Evolutionary conservation across 2,113 vertebrate species (phyloP), one percentile per base, ranked within the genome.

Genomic region (Pelecanus crispus): DNA sequence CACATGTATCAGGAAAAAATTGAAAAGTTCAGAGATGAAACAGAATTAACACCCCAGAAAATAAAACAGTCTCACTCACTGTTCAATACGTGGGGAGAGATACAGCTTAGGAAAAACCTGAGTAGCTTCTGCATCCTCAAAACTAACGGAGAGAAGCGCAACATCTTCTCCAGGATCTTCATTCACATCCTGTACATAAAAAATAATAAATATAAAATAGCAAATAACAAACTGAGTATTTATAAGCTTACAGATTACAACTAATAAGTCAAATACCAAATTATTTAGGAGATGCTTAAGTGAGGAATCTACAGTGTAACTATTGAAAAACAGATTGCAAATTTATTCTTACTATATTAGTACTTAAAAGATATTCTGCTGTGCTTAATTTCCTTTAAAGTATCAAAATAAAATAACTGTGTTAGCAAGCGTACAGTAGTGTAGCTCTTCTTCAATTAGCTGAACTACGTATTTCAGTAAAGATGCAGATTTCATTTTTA

Each of bases 151-250:
- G 32, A 99, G 98, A 82, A 99, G 98, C 36, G 99, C 99, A 87
- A 99, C 99, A 50, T 99, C 99, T 97, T 99, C 99, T 85, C 99
- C 99, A 13, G 99, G 99, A 95, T 99, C 99, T 98, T 99, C 97
- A 36, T 98, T 98, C 61, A 99, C 99, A 97, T 99, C 99, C 99
- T 99, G 96, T 56, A 95, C 25, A 77, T 73, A 95, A 80, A 91
- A 81, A 81, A 72, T 58, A 92, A 42, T 36, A 80, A 73, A 84
- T 31, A 84, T 31, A 84, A 88, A 85, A 36, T 65, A 16, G 42
- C 18, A 74, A 62, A 73, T 40, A 52, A 67, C 28, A 75, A 80
- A 68, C 20, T 10, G 29, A 80, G 28, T n/a, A 66, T 22, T 81
- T 65, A 61, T 1, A 83, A 84, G 7, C 29, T 78, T 78, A 50